phyloP scores from a whole-genome alignment of 2,113 vertebrate genomes.

The Sinocyclocheilus anophthalmus region DNA sequence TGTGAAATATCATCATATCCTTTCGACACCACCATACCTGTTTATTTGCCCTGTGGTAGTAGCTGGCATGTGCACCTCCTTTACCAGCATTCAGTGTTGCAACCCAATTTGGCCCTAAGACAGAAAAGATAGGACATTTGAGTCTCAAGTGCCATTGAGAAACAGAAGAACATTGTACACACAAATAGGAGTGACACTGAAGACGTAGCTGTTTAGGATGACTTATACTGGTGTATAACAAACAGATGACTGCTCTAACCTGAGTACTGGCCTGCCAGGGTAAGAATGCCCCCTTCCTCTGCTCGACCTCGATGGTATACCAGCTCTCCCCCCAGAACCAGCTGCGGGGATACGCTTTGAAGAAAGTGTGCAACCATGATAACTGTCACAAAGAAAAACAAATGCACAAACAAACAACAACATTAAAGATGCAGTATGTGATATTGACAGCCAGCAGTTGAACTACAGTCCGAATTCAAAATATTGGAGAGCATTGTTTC shows the following conservation, averaged over 20 bases:
- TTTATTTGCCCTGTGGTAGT: constrained; percentile 93
- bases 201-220: not conserved
- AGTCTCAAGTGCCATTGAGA: not conserved
- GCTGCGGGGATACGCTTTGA: constrained; percentile 87
- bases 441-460: not conserved
- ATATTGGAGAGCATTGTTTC: not conserved
- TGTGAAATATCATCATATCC: not conserved
- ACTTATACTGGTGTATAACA: not conserved
- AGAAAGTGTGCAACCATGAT: constrained; percentile 96
- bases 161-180: not conserved
- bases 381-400: constrained; percentile 73
- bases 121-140: not conserved
- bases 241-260: constrained; percentile 68
- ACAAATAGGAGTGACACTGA: not conserved
- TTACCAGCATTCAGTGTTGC: constrained; percentile 90
- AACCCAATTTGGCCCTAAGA: constrained; percentile 87
- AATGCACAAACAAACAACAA: constrained; percentile 19
- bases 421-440: not conserved
- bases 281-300: constrained; percentile 94
- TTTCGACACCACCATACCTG: constrained; percentile 75
- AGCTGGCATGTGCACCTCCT: constrained; percentile 92
- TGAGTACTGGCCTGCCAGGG: constrained; percentile 91
- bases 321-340: constrained; percentile 93
- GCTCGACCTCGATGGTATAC: constrained; percentile 92
- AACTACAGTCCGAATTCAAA: not conserved